These are phyloP conservation scores for Desmophyllum pertusum DNA, from an alignment of 92 coral and sea anemone species.

Conservation along the genomic window DNA sequence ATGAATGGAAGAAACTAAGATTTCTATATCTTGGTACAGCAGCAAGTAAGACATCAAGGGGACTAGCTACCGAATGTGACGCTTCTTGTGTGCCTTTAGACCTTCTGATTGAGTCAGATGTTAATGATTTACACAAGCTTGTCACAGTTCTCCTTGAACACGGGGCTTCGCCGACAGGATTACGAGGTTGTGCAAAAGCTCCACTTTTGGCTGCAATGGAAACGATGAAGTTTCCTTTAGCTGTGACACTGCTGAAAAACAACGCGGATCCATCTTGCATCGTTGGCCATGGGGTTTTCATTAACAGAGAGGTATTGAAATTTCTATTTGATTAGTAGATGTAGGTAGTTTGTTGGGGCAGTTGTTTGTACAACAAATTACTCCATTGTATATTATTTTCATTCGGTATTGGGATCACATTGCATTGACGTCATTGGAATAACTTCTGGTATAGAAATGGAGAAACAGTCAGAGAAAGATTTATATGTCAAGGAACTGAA, in stretches of 20 bases:
- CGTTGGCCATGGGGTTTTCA: conserved; percentile 40
- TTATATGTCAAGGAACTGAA: too few species aligned
- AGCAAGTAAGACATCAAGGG: conserved; percentile 53
- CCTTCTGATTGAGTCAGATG: conserved; percentile 50
- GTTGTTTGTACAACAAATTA: too few species aligned
- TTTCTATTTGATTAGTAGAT: too few species aligned
- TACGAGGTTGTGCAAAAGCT: conserved; percentile 29
- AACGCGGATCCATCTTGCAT: conserved; percentile 65
- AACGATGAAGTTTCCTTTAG: conserved; percentile 49
- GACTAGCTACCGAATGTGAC: conserved; percentile 76
- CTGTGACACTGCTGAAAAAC: conserved; percentile 57
- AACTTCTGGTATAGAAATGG: too few species aligned
- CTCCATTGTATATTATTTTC: too few species aligned
- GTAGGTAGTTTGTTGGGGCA: too few species aligned
- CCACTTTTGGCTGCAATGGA: conserved; percentile 65
- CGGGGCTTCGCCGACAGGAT: conserved; percentile 57
- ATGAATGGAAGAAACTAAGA: conserved; percentile 71
- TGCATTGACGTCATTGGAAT: too few species aligned
- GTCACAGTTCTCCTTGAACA: conserved; percentile 43
- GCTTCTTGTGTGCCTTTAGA: conserved; percentile 71
- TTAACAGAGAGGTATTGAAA: conserved; percentile 31
- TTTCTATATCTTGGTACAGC: conserved; percentile 76
- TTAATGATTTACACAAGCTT: conserved; percentile 45
- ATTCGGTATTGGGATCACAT: too few species aligned
- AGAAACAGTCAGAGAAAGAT: too few species aligned